These are phyloP conservation scores for Centrocercus urophasianus DNA, from an alignment of 2,113 vertebrate genomes.

Conservation along the genomic window DNA sequence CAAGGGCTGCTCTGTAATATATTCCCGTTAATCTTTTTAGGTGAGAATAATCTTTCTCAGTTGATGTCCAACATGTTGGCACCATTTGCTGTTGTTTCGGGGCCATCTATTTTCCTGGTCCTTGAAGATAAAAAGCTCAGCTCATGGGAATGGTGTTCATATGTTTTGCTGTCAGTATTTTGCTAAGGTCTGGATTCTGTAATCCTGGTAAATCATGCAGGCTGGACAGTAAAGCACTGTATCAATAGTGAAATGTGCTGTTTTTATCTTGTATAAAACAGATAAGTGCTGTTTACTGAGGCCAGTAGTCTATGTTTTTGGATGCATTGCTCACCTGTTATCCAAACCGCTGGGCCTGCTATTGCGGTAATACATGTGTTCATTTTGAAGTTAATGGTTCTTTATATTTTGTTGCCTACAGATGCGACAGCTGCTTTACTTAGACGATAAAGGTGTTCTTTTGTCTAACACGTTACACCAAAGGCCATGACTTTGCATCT, in stretches of 20 bases:
- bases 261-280: neutral
- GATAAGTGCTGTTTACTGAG: neutral
- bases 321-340: neutral
- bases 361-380: neutral
- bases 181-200: neutral
- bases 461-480: neutral
- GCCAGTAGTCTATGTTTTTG: neutral
- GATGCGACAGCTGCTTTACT: neutral
- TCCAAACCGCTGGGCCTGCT: neutral
- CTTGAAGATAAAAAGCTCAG: neutral
- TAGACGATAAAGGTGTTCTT: neutral
- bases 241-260: neutral
- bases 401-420: neutral
- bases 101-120: neutral
- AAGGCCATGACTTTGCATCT: neutral
- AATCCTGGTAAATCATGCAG: neutral
- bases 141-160: neutral
- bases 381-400: neutral
- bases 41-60: neutral
- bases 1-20: neutral
- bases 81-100: neutral
- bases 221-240: neutral
- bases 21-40: neutral
- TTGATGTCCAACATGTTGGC: neutral
- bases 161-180: neutral